Conservation (phyloP, 2,113 vertebrate species). For the Meleagris gallopavo region DNA sequence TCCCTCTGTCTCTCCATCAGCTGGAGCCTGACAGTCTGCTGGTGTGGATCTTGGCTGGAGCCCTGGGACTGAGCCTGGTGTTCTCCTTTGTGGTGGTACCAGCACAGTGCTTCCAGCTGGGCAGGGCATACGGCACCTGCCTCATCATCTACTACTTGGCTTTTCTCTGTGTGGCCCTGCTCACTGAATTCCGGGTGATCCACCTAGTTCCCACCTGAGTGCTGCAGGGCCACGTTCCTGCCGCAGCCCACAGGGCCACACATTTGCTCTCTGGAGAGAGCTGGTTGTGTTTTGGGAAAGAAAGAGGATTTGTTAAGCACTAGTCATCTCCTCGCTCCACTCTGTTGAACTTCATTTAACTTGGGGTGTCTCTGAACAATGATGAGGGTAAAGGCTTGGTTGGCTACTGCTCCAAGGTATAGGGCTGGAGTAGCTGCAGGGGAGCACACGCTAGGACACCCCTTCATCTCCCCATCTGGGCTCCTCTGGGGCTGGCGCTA, state of each 20-base stretch:
- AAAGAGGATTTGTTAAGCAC: background rate
- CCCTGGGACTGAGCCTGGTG: constrained; percentile 89
- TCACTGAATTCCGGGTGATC: constrained; percentile 90
- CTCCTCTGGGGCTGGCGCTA: rapidly evolving
- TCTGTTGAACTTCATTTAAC: background rate
- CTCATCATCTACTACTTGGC: constrained; percentile 85
- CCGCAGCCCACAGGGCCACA: background rate
- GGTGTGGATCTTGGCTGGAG: constrained; percentile 90
- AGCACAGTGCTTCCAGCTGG: constrained; percentile 86
- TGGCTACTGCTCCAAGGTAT: background rate
- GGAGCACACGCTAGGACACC: background rate
- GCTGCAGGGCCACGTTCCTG: background rate
- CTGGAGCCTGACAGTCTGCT: constrained; percentile 86
- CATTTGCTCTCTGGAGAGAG: background rate
- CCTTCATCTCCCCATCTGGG: rapidly evolving
- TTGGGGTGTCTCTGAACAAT: background rate
- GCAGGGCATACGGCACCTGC: constrained; percentile 80
- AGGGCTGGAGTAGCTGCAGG: background rate
- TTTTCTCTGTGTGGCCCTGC: constrained; percentile 89
- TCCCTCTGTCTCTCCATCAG: constrained; percentile 61
- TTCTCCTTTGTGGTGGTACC: constrained; percentile 90
- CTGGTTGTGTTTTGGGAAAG: background rate
- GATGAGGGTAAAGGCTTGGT: rapidly evolving
- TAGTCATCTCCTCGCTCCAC: rapidly evolving
- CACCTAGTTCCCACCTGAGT: constrained; percentile 2